Conservation (phyloP, 2,797 vertebrate species). For the Melanotaenia boesemani region DNA sequence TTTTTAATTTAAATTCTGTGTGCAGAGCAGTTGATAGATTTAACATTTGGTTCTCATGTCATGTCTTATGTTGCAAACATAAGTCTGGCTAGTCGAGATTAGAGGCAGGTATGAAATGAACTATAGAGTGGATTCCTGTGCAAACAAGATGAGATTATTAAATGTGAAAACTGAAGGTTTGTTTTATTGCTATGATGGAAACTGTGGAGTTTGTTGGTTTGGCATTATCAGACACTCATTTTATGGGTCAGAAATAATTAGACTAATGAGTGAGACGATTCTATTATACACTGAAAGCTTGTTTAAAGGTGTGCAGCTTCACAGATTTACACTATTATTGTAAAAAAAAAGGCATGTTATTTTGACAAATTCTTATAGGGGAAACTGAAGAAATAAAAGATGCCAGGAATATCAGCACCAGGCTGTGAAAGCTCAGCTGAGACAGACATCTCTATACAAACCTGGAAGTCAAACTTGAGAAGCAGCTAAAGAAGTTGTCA, state of each 20-base stretch:
- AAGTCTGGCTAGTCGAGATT: constrained; percentile 1
- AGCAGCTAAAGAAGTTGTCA: constrained; percentile 8
- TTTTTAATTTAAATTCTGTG: too few species aligned
- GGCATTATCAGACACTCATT: neutral
- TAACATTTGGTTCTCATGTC: constrained; percentile 7
- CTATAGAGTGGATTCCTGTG: neutral
- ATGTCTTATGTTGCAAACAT: constrained; percentile 13
- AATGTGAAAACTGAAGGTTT: constrained; percentile 21
- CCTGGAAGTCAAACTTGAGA: constrained; percentile 15
- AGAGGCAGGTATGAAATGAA: constrained; percentile 6
- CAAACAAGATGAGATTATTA: constrained; percentile 24
- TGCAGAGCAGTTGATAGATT: constrained; percentile 3
- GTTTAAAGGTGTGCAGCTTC: constrained; percentile 29
- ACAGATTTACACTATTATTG: neutral
- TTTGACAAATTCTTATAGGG: too few species aligned
- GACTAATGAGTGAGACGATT: constrained; percentile 31
- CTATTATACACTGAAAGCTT: constrained; percentile 9
- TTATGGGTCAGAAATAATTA: constrained; percentile 37
- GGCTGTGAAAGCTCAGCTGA: constrained; percentile 15
- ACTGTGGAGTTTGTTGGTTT: constrained; percentile 15
- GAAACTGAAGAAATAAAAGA: constrained; percentile 6
- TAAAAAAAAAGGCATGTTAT: neutral
- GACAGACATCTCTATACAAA: constrained; percentile 5
- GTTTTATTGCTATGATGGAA: constrained; percentile 21
- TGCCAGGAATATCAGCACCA: neutral